Percentiles rank a stretch among this genome's conserved stretches.
phyloP scores from a whole-genome alignment of 2,113 vertebrate genomes.

The Eubucco bourcierii region DNA sequence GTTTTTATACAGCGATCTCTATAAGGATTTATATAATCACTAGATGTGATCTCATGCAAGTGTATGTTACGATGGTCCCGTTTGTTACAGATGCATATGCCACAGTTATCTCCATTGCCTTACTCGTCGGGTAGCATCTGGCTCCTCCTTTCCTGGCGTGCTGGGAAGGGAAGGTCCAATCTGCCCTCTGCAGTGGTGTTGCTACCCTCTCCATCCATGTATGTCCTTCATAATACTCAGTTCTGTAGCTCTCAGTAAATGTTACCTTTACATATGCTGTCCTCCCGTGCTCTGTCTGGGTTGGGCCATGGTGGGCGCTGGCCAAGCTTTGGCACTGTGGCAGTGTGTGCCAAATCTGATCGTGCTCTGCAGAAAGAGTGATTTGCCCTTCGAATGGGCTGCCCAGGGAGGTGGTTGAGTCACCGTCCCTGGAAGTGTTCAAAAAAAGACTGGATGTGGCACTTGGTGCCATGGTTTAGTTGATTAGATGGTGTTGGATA shows the following conservation, averaged over 20 bases:
- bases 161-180: slow-evolving; percentile 10
- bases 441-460: no score
- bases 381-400: no score
- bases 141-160: slow-evolving; percentile 42
- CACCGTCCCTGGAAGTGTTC: no score
- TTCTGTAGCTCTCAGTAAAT: slow-evolving; percentile 82
- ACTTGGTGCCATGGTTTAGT: no score
- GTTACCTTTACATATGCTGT: slow-evolving; percentile 65
- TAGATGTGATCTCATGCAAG: slow-evolving; percentile 86
- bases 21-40: slow-evolving; percentile 93
- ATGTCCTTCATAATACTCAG: slow-evolving; percentile 80
- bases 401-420: no score
- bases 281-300: slow-evolving; percentile 59
- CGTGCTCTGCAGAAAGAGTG: no score
- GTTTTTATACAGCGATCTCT: slow-evolving; percentile 93
- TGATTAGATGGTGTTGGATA: no score
- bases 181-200: background rate
- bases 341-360: background rate
- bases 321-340: background rate
- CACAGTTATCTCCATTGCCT: slow-evolving; percentile 76
- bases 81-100: slow-evolving; percentile 83
- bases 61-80: slow-evolving; percentile 88
- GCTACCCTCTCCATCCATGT: slow-evolving; percentile 74
- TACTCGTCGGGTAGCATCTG: slow-evolving; percentile 67
- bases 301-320: background rate